Evolutionary conservation across 1,140 invertebrate genomes (phyloP), one percentile per base, ranked within the genome.

Genomic region (Pogonus chalceus): DNA sequence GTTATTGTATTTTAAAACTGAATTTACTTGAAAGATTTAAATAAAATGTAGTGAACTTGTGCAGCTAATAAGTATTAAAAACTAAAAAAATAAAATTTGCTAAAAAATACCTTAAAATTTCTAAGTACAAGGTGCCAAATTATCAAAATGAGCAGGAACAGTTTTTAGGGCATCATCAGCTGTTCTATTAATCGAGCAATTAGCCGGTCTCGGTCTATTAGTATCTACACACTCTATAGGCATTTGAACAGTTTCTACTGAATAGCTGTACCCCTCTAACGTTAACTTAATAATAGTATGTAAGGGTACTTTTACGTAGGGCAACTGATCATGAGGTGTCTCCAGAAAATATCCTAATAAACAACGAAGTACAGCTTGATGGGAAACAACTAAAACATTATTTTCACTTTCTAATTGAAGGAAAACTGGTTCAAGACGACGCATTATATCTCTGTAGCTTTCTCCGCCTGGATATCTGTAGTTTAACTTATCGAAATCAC

Each of bases 391-490:
- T 26, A 96, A 72, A 1, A 96, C 82, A 67, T 93, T 91, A 56
- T 86, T 82, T 56, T 91, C 84, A 55, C 84, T 77, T 62, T 95
- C 89, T 12, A 96, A 69, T 59, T 92, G 90, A 0, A 77, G 73
- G 0, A 88, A 73, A 1, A 93, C 86, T 3, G 88, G 88, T 23
- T 88, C 81, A 20, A 93, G 73, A n/a, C 91, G 74, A 16, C 80
- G 78, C 76, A 94, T 90, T 35, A 92, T 82, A 69, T 95, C 91
- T 56, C 90, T 77, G 67, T 93, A 93, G 10, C 85, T 90, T 65
- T 96, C 92, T 18, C 92, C 92, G 77, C 86, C 88, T 0, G 91
- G 91, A 71, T 96, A 96, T 35, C 92, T 80, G 71, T 95, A 96
- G 58, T 87, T 84, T 51, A 93, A 79, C 72, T 96, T 96, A 68